Evolutionary conservation across 2,113 vertebrate species (phyloP).

Genomic region (Abramis brama): DNA sequence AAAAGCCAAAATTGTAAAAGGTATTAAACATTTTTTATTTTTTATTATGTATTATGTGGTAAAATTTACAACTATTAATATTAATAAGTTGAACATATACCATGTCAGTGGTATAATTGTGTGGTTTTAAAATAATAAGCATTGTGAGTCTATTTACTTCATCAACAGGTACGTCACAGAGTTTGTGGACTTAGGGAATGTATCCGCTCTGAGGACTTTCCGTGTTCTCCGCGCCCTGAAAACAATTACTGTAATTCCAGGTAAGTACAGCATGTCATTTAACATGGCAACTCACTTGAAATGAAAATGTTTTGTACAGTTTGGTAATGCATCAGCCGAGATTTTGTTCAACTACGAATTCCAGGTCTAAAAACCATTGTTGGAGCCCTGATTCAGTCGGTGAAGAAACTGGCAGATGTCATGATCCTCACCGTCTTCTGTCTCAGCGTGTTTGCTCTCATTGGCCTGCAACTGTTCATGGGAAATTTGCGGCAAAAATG

Average conservation of each 20-base stretch:
- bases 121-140: not conserved
- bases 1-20: not conserved
- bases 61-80: no score
- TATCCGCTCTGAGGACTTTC: constrained; percentile 95
- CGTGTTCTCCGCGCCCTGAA: constrained; percentile 95
- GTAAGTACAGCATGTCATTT: constrained; percentile 63
- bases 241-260: constrained; percentile 96
- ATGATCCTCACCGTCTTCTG: constrained; percentile 97
- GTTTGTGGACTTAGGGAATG: constrained; percentile 93
- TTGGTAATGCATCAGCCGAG: not conserved
- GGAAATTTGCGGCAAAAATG: constrained; percentile 92
- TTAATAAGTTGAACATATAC: no score
- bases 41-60: not conserved
- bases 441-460: constrained; percentile 89
- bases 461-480: constrained; percentile 97
- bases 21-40: no score
- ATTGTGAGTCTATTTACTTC: not conserved
- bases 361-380: constrained; percentile 94
- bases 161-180: constrained; percentile 88
- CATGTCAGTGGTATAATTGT: not conserved
- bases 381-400: constrained; percentile 91
- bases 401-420: constrained; percentile 91
- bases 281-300: not conserved
- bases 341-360: not conserved
- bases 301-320: not conserved